These are phyloP conservation scores for Mesoligia furuncula DNA, from an alignment of 2,888 invertebrate species.

Conservation along the genomic window DNA sequence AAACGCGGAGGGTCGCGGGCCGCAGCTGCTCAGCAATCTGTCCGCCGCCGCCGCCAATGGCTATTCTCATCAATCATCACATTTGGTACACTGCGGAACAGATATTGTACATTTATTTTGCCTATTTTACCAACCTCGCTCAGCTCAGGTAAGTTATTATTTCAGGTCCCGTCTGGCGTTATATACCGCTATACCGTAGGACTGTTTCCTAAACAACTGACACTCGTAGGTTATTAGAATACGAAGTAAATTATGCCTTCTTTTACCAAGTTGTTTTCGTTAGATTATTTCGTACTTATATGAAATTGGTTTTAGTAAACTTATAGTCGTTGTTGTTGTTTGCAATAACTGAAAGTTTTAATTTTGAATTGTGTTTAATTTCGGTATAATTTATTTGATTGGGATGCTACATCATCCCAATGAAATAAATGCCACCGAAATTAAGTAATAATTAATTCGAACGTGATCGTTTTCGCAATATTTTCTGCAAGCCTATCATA, in stretches of 20 bases:
- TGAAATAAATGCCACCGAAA: too few relatives aligned
- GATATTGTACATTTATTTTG: conserved; percentile 63
- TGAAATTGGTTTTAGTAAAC: conserved; percentile 1
- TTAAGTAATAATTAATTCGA: not conserved
- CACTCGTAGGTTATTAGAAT: conserved; percentile 6
- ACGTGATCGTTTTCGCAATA: not conserved
- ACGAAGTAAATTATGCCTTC: conserved; percentile 1
- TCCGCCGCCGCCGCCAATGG: conserved; percentile 37
- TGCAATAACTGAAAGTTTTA: not conserved
- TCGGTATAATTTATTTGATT: not conserved
- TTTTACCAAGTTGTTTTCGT: not conserved
- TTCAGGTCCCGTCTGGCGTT: conserved; percentile 12
- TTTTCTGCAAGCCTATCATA: not conserved
- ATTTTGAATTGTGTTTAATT: not conserved
- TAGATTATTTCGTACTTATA: not conserved
- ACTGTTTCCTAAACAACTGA: conserved; percentile 6
- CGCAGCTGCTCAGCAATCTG: conserved; percentile 60
- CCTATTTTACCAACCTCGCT: conserved; percentile 35
- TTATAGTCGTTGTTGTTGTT: not conserved
- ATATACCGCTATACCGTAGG: not conserved
- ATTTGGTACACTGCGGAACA: conserved; percentile 63
- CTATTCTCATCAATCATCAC: conserved; percentile 67
- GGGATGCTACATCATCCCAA: not conserved
- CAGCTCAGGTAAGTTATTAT: conserved; percentile 45
- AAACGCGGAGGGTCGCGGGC: conserved; percentile 28